A percentile compares a stretch with the other conserved stretches of the same genome.
Conservation (phyloP, 2,888 invertebrate genomes). For the Entomobrya multifasciata region DNA sequence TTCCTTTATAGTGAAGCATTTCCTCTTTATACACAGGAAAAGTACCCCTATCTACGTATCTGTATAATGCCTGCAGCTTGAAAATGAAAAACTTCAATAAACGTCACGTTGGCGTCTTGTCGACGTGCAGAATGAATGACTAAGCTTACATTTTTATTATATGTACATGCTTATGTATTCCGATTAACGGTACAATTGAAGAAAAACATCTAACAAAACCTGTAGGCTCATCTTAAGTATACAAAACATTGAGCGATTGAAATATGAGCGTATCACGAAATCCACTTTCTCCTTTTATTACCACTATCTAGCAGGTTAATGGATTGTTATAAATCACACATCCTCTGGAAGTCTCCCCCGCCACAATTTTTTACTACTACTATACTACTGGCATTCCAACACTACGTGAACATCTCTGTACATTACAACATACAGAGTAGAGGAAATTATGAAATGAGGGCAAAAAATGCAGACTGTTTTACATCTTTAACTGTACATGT, state of each 20-base stretch:
- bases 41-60: too few relatives aligned
- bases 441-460: slow-evolving; percentile 23
- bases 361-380: neutral
- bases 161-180: too few relatives aligned
- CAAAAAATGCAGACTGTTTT: neutral
- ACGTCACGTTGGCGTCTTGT: too few relatives aligned
- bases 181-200: too few relatives aligned
- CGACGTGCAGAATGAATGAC: too few relatives aligned
- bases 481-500: neutral
- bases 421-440: neutral
- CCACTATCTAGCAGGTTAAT: slow-evolving; percentile 61
- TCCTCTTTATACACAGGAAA: too few relatives aligned
- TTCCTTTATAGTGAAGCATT: too few relatives aligned
- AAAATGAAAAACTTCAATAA: too few relatives aligned
- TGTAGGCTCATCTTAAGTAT: neutral
- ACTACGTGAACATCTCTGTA: neutral
- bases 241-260: slow-evolving; percentile 29
- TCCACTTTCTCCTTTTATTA: slow-evolving; percentile 58
- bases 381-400: neutral
- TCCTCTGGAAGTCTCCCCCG: too few relatives aligned
- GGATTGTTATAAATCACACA: slow-evolving; percentile 64
- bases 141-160: too few relatives aligned
- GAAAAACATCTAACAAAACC: too few relatives aligned
- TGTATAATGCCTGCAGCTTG: too few relatives aligned
- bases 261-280: slow-evolving; percentile 48